phyloP scores from a whole-genome alignment of 1,140 invertebrate genomes.

The Orchesella cincta region DNA sequence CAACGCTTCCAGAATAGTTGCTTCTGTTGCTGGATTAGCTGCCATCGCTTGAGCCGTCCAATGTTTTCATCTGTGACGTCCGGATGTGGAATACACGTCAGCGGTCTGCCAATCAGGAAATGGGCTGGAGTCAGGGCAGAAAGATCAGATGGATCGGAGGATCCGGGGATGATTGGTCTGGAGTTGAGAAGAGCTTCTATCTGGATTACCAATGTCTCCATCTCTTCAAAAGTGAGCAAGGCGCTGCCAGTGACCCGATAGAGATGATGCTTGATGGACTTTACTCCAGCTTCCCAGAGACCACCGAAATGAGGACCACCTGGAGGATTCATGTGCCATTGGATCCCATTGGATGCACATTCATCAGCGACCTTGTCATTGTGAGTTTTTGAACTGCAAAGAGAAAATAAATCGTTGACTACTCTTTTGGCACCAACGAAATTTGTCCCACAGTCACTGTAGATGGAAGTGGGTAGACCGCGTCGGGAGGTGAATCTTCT shows the following conservation, averaged over 20 bases:
- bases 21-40: constrained; percentile 35
- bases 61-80: not conserved
- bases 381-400: not conserved
- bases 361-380: not conserved
- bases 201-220: constrained; percentile 50
- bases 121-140: constrained; percentile 25
- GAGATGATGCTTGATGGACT: constrained; percentile 38
- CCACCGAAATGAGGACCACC: not conserved
- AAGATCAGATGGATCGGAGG: constrained; percentile 51
- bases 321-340: constrained; percentile 49
- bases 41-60: not conserved
- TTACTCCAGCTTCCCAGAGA: not conserved
- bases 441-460: constrained; percentile 49
- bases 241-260: constrained; percentile 31
- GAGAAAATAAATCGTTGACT: constrained; percentile 46
- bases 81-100: constrained; percentile 17
- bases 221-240: constrained; percentile 47
- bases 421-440: constrained; percentile 48
- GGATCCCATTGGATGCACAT: constrained; percentile 32
- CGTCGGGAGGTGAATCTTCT: not conserved
- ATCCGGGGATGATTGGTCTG: constrained; percentile 45
- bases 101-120: constrained; percentile 30
- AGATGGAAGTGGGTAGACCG: not conserved
- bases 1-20: constrained; percentile 44
- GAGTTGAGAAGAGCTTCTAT: constrained; percentile 53